These are phyloP conservation scores for Drosophila sproati DNA, from an alignment of 1,140 invertebrate species.

Conservation along the genomic window DNA sequence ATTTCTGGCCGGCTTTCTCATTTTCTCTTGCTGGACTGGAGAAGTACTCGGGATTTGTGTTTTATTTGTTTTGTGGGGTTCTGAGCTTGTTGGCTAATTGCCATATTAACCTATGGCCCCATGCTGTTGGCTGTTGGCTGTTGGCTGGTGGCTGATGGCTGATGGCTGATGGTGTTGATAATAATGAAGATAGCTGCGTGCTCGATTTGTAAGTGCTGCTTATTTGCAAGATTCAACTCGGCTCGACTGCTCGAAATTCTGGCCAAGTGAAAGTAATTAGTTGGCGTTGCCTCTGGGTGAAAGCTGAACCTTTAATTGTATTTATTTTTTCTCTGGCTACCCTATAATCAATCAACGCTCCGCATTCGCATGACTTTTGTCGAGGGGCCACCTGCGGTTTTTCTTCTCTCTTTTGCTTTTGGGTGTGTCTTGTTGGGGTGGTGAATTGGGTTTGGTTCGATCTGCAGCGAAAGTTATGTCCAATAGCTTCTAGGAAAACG, in stretches of 20 bases:
- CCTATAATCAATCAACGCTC: constrained; percentile 66
- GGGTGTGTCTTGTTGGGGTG: constrained; percentile 26
- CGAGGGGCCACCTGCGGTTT: constrained; percentile 12
- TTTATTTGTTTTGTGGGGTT: not conserved
- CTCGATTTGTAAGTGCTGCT: constrained; percentile 64
- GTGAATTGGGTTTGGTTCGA: constrained; percentile 5
- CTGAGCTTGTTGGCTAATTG: constrained; percentile 71
- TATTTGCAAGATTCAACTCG: constrained; percentile 69
- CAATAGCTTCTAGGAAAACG: constrained; percentile 9
- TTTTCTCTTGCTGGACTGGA: constrained; percentile 14
- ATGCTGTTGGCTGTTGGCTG: constrained; percentile 14
- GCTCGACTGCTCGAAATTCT: constrained; percentile 63
- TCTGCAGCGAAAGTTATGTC: constrained; percentile 59
- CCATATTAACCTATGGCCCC: constrained; percentile 77
- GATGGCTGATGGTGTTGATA: constrained; percentile 26
- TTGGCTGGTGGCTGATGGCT: too few species aligned
- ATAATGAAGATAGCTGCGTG: constrained; percentile 61
- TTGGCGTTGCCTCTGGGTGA: constrained; percentile 62
- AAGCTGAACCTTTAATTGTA: constrained; percentile 75
- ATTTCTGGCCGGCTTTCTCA: constrained; percentile 17
- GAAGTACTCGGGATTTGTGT: not conserved
- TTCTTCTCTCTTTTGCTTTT: constrained; percentile 13
- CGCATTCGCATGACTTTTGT: constrained; percentile 33
- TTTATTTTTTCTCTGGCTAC: constrained; percentile 40
- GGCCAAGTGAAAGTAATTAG: constrained; percentile 79